Conservation (phyloP, 2,888 invertebrate species). For the Hypselothyrea guttata region DNA sequence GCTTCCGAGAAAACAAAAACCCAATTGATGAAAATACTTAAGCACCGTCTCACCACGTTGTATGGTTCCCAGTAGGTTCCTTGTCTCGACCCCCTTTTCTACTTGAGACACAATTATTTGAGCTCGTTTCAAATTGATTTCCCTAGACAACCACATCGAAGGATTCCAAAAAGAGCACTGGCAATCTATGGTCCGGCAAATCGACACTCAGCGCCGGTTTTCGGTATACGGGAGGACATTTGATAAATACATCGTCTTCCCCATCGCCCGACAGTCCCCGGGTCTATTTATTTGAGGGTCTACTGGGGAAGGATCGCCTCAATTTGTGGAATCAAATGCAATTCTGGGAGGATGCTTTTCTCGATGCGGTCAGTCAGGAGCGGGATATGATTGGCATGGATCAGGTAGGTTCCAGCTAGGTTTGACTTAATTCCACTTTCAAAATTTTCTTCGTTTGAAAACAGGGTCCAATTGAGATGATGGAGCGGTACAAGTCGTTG, state of each 20-base stretch:
- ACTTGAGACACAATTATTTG: neutral
- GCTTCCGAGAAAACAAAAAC: too few species aligned
- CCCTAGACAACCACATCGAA: conserved; percentile 83
- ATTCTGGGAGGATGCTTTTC: conserved; percentile 99
- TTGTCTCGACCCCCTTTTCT: neutral
- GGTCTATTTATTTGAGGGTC: conserved; percentile 95
- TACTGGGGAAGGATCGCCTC: conserved; percentile 87
- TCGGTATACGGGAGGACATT: conserved; percentile 92
- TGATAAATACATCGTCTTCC: conserved; percentile 92
- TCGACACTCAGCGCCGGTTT: conserved; percentile 93
- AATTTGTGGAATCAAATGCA: conserved; percentile 99
- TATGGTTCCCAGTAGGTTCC: neutral
- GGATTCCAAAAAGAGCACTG: conserved; percentile 89
- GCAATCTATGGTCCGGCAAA: conserved; percentile 96
- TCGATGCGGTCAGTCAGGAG: conserved; percentile 98
- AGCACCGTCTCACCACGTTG: too few species aligned
- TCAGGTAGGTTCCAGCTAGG: conserved; percentile 84
- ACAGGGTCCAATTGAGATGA: conserved; percentile 97
- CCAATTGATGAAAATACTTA: too few species aligned
- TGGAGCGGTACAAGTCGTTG: conserved; percentile 97
- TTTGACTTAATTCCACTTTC: neutral
- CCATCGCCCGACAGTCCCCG: conserved; percentile 92
- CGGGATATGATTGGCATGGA: conserved; percentile 99
- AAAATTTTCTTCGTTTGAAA: neutral
- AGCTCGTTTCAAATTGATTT: conserved; percentile 8